These are phyloP conservation scores for Stenolophus ochropezus DNA, from an alignment of 2,888 invertebrate genomes.

Conservation along the genomic window DNA sequence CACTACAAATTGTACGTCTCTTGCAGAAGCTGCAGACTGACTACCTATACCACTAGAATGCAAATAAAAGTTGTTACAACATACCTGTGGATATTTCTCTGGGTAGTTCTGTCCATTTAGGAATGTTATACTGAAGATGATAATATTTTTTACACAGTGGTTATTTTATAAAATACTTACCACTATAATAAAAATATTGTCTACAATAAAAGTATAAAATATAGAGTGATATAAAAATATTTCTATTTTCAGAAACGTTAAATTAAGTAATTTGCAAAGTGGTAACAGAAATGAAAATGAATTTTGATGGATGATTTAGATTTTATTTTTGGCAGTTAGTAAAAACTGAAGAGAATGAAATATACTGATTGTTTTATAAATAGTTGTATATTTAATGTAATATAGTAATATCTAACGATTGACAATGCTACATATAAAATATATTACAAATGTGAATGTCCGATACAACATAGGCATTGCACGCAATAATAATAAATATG, in stretches of 20 bases:
- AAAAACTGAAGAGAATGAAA: background rate
- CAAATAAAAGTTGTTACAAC: too few species aligned
- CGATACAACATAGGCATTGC: slow-evolving; percentile 59
- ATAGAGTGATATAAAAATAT: too few species aligned
- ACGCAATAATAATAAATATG: slow-evolving; percentile 59
- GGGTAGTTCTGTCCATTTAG: too few species aligned
- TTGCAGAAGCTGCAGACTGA: too few species aligned
- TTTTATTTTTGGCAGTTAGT: background rate
- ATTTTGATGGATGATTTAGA: background rate
- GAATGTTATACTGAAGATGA: too few species aligned
- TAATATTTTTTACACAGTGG: too few species aligned
- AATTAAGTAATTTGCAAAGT: background rate
- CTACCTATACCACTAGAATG: too few species aligned
- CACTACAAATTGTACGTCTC: too few species aligned
- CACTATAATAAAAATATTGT: too few species aligned
- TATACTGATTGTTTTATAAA: slow-evolving; percentile 44
- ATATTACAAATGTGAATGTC: slow-evolving; percentile 60
- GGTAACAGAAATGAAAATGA: background rate
- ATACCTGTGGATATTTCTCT: too few species aligned
- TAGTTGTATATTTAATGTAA: slow-evolving; percentile 59
- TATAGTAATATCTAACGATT: slow-evolving; percentile 60
- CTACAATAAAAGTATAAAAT: too few species aligned
- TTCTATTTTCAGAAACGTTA: background rate
- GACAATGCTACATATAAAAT: slow-evolving; percentile 61
- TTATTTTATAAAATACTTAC: too few species aligned